A percentile compares a stretch with the other conserved stretches of the same genome.
Conservation (phyloP, 2,888 invertebrate genomes). For the Pachydiplax longipennis region DNA sequence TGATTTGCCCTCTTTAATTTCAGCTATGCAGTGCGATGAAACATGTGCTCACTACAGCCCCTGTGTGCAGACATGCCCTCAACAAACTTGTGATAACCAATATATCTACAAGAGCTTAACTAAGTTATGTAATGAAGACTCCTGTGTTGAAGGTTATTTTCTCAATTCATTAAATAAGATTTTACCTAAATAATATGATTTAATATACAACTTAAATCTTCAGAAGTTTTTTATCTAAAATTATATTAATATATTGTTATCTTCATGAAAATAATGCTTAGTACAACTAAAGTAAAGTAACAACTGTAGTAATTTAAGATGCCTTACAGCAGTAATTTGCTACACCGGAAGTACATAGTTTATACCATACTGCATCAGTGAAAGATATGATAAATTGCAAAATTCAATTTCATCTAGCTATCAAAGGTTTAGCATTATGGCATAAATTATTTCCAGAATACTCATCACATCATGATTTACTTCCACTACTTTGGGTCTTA, state of each 20-base stretch:
- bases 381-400: too few species aligned
- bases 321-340: too few species aligned
- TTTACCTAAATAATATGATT: background rate
- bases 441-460: too few species aligned
- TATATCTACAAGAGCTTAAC: conserved; percentile 69
- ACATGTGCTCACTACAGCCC: conserved; percentile 80
- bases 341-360: too few species aligned
- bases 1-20: conserved; percentile 48
- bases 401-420: too few species aligned
- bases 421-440: too few species aligned
- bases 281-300: too few species aligned
- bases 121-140: conserved; percentile 73
- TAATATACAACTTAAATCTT: too few species aligned
- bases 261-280: background rate
- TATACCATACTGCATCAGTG: too few species aligned
- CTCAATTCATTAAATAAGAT: conserved; percentile 16
- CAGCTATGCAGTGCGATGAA: conserved; percentile 89
- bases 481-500: too few species aligned
- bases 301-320: too few species aligned
- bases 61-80: conserved; percentile 83
- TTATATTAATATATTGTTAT: background rate
- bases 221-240: background rate
- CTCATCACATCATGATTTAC: too few species aligned
- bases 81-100: conserved; percentile 82
- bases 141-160: conserved; percentile 76